Conservation (phyloP, 2,113 vertebrate species). For the Leucopsar rothschildi region DNA sequence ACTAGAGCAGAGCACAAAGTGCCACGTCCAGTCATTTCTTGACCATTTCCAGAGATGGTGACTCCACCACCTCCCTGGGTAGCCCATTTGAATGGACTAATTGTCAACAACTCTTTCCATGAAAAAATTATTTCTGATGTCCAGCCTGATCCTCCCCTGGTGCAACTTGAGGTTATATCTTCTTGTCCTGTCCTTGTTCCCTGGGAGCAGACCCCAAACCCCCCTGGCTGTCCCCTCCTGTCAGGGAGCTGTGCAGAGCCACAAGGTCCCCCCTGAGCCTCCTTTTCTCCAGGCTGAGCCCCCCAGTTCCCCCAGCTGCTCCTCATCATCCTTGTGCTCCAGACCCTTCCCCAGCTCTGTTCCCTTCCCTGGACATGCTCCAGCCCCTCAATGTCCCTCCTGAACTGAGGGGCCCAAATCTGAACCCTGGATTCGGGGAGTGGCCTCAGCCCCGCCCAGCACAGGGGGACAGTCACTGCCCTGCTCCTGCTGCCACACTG, state of each 20-base stretch:
- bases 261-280: fast-evolving
- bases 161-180: background rate
- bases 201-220: fast-evolving
- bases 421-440: fast-evolving
- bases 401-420: fast-evolving
- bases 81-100: background rate
- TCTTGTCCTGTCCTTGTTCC: background rate
- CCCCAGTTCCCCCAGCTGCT: background rate
- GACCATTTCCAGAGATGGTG: background rate
- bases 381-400: background rate
- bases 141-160: background rate
- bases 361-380: background rate
- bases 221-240: background rate
- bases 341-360: fast-evolving
- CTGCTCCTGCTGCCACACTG: background rate
- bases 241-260: background rate
- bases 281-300: background rate
- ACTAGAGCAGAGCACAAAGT: background rate
- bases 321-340: background rate
- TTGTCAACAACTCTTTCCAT: fast-evolving
- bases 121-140: background rate
- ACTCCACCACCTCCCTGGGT: background rate
- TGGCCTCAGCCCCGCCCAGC: background rate
- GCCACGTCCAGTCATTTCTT: fast-evolving
- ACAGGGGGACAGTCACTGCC: background rate